A percentile compares a stretch with the other conserved stretches of the same genome.
Conservation (phyloP, 2,113 vertebrate species). For the Sialia sialis region DNA sequence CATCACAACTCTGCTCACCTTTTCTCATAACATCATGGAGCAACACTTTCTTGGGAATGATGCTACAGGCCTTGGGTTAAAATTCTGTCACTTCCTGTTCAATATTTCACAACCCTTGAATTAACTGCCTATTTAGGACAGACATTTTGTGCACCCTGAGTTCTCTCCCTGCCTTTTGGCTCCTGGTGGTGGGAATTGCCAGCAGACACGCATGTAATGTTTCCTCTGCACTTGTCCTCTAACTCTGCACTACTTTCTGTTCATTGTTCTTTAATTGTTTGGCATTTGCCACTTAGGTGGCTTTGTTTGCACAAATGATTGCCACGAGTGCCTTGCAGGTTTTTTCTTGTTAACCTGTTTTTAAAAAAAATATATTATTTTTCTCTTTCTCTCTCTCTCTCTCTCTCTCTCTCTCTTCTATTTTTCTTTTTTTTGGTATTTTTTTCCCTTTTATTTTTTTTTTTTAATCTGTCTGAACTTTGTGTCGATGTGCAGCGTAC, state of each 20-base stretch:
- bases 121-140: background rate
- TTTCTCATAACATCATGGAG: background rate
- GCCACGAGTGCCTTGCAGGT: slow-evolving; percentile 45
- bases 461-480: slow-evolving; percentile 54
- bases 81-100: background rate
- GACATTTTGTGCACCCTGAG: background rate
- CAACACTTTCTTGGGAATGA: background rate
- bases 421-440: background rate
- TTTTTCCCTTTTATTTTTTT: background rate
- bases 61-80: background rate
- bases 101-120: background rate
- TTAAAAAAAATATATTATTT: background rate
- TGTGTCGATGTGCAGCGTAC: slow-evolving; percentile 23
- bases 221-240: slow-evolving; percentile 40
- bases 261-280: slow-evolving; percentile 69
- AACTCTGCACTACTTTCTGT: slow-evolving; percentile 33
- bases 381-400: too few species aligned
- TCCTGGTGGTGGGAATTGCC: background rate
- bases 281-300: slow-evolving; percentile 56
- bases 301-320: slow-evolving; percentile 66
- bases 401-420: background rate
- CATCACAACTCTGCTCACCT: background rate
- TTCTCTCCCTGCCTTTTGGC: background rate
- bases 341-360: slow-evolving; percentile 58
- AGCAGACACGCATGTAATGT: background rate